Evolutionary conservation across 1,140 invertebrate genomes (phyloP).

Genomic region (Trichonephila clavata): DNA sequence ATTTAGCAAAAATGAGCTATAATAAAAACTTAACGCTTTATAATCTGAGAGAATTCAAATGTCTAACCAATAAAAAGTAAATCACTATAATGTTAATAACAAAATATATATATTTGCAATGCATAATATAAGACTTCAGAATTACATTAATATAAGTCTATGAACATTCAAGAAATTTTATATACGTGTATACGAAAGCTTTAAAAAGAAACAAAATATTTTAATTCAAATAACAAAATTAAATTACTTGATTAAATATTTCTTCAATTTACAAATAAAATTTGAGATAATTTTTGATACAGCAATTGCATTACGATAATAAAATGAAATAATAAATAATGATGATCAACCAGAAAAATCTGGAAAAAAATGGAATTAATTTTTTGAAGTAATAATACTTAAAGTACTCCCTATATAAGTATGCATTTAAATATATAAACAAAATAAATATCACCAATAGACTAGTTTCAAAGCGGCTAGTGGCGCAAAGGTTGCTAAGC

Average conservation of each 20-base stretch:
- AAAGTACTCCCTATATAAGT: neutral
- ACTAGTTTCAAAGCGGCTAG: neutral
- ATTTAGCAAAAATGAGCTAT: no score
- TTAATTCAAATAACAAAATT: neutral
- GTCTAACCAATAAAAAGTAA: neutral
- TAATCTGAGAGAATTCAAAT: neutral
- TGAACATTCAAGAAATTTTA: neutral
- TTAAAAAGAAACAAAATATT: neutral
- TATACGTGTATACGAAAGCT: neutral
- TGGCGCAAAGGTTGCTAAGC: slow-evolving; percentile 16
- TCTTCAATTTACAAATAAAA: neutral
- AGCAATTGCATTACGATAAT: neutral
- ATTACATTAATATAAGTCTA: neutral
- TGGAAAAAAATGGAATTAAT: neutral
- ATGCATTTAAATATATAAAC: neutral
- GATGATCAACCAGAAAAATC: no score
- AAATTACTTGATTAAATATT: neutral
- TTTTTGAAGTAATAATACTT: no score
- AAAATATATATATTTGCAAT: no score
- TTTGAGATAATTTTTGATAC: neutral
- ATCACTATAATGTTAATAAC: neutral
- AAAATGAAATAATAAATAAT: neutral
- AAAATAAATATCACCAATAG: neutral
- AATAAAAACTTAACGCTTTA: neutral
- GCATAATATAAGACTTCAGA: neutral